A percentile compares a stretch with the other conserved stretches of the same genome.
Evolutionary conservation across 2,888 invertebrate genomes (phyloP).

Genomic region (Trissolcus brochymenae): DNA sequence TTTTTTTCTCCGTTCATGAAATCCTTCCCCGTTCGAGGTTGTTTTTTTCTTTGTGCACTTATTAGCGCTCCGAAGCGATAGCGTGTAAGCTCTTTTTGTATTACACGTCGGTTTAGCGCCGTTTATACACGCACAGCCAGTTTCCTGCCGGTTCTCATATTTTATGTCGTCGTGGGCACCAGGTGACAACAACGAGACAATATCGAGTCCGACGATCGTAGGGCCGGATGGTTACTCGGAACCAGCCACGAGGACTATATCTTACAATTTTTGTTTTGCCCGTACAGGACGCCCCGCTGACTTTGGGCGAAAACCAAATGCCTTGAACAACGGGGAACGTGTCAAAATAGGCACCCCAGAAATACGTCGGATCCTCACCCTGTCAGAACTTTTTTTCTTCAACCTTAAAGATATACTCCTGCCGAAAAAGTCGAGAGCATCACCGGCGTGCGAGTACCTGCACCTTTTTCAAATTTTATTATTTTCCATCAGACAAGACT

Average conservation of each 20-base stretch:
- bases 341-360: constrained; percentile 72
- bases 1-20: constrained; percentile 12
- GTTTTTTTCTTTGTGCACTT: constrained; percentile 36
- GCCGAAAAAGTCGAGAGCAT: constrained; percentile 46
- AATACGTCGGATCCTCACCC: constrained; percentile 57
- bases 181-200: constrained; percentile 59
- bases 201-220: constrained; percentile 50
- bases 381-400: constrained; percentile 54
- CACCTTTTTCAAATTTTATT: constrained; percentile 34
- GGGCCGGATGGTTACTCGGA: constrained; percentile 52
- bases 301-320: constrained; percentile 69
- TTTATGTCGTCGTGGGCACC: constrained; percentile 53
- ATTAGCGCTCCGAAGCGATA: constrained; percentile 50
- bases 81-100: constrained; percentile 46
- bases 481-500: constrained; percentile 29
- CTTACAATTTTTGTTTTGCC: constrained; percentile 63
- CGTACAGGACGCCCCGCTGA: constrained; percentile 71
- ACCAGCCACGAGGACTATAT: constrained; percentile 51
- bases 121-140: constrained; percentile 50
- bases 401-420: constrained; percentile 52
- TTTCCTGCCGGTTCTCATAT: constrained; percentile 47
- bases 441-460: constrained; percentile 34
- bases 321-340: constrained; percentile 72
- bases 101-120: constrained; percentile 35
- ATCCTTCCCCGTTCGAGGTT: constrained; percentile 27